A percentile compares a stretch with the other conserved stretches of the same genome.
These are phyloP conservation scores for Clivina fossor DNA, from an alignment of 2,888 invertebrate species.

Conservation along the genomic window DNA sequence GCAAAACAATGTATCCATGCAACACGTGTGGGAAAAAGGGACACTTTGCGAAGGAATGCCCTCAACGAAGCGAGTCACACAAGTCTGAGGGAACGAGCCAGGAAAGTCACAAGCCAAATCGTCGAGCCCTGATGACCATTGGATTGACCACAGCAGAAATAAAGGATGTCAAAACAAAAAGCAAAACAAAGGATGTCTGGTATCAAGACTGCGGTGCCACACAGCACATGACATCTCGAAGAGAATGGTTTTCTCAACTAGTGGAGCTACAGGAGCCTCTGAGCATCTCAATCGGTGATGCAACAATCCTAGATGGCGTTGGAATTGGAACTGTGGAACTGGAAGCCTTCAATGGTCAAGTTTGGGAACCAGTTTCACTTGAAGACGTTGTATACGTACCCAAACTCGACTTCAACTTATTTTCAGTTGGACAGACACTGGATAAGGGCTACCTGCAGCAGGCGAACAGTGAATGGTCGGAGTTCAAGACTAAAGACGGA, in stretches of 20 bases:
- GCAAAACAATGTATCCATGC: constrained; percentile 42
- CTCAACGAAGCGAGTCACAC: constrained; percentile 24
- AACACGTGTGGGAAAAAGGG: constrained; percentile 42
- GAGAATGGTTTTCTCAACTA: constrained; percentile 38
- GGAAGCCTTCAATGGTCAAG: constrained; percentile 41
- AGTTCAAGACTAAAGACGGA: constrained; percentile 32
- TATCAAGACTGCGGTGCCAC: constrained; percentile 40
- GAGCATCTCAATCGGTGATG: constrained; percentile 27
- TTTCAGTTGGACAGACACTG: constrained; percentile 12
- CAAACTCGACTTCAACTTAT: constrained; percentile 32
- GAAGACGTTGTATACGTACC: constrained; percentile 38
- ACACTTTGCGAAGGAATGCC: constrained; percentile 42
- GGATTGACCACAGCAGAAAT: constrained; percentile 12
- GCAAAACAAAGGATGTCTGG: constrained; percentile 3
- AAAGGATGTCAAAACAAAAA: constrained; percentile 4
- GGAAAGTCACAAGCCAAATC: constrained; percentile 9
- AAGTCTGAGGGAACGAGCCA: neutral
- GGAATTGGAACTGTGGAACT: constrained; percentile 41
- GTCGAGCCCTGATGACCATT: constrained; percentile 15
- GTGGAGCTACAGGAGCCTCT: constrained; percentile 24
- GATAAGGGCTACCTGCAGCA: constrained; percentile 16
- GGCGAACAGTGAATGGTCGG: constrained; percentile 15
- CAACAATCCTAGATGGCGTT: constrained; percentile 40
- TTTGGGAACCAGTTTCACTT: constrained; percentile 38
- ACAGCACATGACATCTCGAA: constrained; percentile 42